Base-by-base conservation (phyloP, 1,140 invertebrate genomes). In the Centruroides vittatus region DNA sequence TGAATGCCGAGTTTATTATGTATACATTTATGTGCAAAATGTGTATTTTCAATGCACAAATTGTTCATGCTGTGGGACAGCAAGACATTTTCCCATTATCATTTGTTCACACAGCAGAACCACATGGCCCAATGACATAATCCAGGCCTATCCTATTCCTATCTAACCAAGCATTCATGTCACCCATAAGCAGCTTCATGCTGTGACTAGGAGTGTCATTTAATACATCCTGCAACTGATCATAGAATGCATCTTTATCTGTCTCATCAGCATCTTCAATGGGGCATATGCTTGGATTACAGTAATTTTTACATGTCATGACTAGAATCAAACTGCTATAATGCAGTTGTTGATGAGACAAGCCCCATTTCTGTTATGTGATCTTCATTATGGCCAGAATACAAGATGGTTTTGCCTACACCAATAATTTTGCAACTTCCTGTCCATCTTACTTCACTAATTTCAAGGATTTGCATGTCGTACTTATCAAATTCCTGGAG, bases 371-470 rank as follows among this genome's bases (percentile, higher is more conserved):
- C 46, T 58, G 46, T 10, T 47, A 35, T 47, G 23, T 58, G 47
- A 23, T 35, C 9, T 4, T 49, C 56, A 23, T 58, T 23, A 49
- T 4, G 3, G 48, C 47, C 47, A 9, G 56, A 58, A 34, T 48
- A 58, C 1, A 58, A 35, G 13, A 58, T 47, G 9, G 56, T 58
- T 23, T 58, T 49, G 46, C 46, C 36, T 3, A 23, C 41, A 48
- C 12, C 48, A 34, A 34, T 58, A 23, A 48, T 47, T 8, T 48
- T 58, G 23, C 47, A 46, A 49, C 47, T 48, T 12, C 56, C 47
- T 23, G 47, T 58, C 56, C 47, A 58, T 35, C 47, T 49, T 6
- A 47, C 56, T 35, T 58, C 56, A 58, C 56, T 58, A 6, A 58
- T 12, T 48, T 47, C 56, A 5, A 58, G 13, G 34, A 58, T 58